phyloP scores from a whole-genome alignment of 2,113 vertebrate species.

The Equus przewalskii region DNA sequence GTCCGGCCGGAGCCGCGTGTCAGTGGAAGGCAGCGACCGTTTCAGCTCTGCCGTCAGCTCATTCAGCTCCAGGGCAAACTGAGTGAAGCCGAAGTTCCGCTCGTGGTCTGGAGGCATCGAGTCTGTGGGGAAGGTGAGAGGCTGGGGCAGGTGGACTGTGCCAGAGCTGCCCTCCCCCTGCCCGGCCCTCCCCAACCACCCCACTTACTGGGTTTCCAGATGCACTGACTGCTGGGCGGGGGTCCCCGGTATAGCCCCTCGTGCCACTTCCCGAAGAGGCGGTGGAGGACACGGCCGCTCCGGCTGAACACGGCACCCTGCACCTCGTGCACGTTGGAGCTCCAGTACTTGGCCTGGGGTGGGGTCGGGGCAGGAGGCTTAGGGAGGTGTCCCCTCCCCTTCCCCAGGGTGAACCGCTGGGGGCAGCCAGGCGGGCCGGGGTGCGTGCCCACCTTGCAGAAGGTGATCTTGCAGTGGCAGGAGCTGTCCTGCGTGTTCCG shows the following conservation, averaged over 20 bases:
- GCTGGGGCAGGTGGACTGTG: background rate
- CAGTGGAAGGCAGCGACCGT: slow-evolving; percentile 91
- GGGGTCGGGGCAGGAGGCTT: background rate
- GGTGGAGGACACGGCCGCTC: slow-evolving; percentile 92
- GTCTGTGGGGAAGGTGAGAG: slow-evolving; percentile 85
- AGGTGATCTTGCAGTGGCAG: slow-evolving; percentile 95
- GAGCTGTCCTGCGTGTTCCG: slow-evolving; percentile 90
- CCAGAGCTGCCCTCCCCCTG: background rate
- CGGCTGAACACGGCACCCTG: slow-evolving; percentile 93
- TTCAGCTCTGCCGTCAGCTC: slow-evolving; percentile 92
- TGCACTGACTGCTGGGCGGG: slow-evolving; percentile 88
- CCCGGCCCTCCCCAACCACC: background rate
- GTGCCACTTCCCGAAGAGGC: slow-evolving; percentile 95
- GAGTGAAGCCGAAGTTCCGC: slow-evolving; percentile 94
- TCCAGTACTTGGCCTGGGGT: slow-evolving; percentile 93
- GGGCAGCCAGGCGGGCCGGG: accelerated
- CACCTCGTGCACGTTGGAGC: slow-evolving; percentile 92
- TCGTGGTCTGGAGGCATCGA: slow-evolving; percentile 92
- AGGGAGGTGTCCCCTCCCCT: background rate
- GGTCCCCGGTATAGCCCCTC: slow-evolving; percentile 95
- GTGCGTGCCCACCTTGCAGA: slow-evolving; percentile 90
- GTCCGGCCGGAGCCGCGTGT: slow-evolving; percentile 94
- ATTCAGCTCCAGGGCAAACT: slow-evolving; percentile 94
- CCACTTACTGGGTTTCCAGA: slow-evolving; percentile 96
- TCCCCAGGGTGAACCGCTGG: background rate